phyloP scores from a whole-genome alignment of 2,113 vertebrate genomes.

The Pygathrix nemaeus region DNA sequence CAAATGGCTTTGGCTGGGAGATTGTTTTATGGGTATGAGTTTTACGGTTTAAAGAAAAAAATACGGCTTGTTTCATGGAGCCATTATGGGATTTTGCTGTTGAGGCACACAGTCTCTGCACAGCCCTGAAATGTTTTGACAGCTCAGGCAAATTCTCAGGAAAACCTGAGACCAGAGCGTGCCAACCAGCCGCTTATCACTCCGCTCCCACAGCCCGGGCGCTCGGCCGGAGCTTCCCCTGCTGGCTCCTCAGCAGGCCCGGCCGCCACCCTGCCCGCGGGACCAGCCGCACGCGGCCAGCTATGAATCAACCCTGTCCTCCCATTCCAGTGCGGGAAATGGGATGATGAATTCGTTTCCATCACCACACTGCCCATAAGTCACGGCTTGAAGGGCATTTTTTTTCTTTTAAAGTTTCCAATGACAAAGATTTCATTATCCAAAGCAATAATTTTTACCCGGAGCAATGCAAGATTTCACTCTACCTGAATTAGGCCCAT shows the following conservation, averaged over 20 bases:
- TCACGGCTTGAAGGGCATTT: constrained; percentile 77
- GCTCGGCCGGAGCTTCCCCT: neutral
- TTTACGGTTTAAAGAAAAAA: neutral
- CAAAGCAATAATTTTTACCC: constrained; percentile 85
- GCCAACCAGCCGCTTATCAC: constrained; percentile 16
- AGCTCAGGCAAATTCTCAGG: constrained; percentile 56
- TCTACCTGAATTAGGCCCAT: constrained; percentile 86
- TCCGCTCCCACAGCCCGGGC: neutral
- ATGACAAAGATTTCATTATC: constrained; percentile 89
- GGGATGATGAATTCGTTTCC: constrained; percentile 85
- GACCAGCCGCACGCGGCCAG: neutral
- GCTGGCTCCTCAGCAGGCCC: neutral
- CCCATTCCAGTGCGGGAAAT: constrained; percentile 75
- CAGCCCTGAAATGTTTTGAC: constrained; percentile 60
- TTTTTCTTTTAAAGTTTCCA: constrained; percentile 76
- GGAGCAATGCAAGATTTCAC: constrained; percentile 72
- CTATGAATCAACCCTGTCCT: constrained; percentile 80
- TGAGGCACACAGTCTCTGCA: neutral
- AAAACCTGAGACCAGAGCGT: constrained; percentile 19
- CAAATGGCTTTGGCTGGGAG: constrained; percentile 12
- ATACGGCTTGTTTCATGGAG: neutral
- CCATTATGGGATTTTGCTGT: constrained; percentile 57
- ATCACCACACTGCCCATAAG: constrained; percentile 83
- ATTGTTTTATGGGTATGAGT: constrained; percentile 26
- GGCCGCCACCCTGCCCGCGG: constrained; percentile 59